phyloP scores from a whole-genome alignment of 2,888 invertebrate species.

The Metallyticus violacea region DNA sequence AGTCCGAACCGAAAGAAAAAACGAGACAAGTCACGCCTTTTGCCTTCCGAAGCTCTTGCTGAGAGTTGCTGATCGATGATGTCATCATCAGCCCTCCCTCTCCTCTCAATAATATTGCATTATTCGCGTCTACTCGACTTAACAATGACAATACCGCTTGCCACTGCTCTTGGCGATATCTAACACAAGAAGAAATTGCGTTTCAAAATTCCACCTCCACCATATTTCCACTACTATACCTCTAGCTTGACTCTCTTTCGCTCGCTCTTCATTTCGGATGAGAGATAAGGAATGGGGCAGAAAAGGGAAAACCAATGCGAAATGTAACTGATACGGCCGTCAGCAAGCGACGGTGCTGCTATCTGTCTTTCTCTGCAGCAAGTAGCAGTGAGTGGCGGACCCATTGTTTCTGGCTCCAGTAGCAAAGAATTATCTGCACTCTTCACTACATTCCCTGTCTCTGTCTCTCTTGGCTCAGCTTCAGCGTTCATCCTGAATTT shows the following conservation, averaged over 20 bases:
- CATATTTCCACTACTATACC: slow-evolving; percentile 12
- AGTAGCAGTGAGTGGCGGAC: background rate
- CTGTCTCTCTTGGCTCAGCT: background rate
- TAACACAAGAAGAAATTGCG: slow-evolving; percentile 1
- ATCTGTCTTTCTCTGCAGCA: background rate
- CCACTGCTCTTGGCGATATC: background rate
- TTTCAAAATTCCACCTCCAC: slow-evolving; percentile 4
- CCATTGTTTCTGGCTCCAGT: background rate
- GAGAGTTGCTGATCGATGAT: background rate
- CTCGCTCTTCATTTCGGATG: slow-evolving; percentile 21
- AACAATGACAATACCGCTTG: slow-evolving; percentile 11
- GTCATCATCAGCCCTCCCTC: background rate
- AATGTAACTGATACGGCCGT: background rate
- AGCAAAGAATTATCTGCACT: background rate
- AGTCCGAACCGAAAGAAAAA: background rate
- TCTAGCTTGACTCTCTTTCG: background rate
- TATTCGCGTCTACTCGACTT: slow-evolving; percentile 4
- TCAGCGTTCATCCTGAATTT: slow-evolving; percentile 3
- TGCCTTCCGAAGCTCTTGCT: background rate
- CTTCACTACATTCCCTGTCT: background rate
- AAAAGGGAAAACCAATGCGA: slow-evolving; percentile 15
- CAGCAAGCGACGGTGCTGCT: background rate
- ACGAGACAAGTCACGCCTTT: background rate
- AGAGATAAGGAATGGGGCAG: background rate
- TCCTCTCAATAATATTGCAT: background rate